A percentile compares a stretch with the other conserved stretches of the same genome.
Evolutionary conservation across 2,888 invertebrate species (phyloP).

Genomic region (Metallyticus violacea): DNA sequence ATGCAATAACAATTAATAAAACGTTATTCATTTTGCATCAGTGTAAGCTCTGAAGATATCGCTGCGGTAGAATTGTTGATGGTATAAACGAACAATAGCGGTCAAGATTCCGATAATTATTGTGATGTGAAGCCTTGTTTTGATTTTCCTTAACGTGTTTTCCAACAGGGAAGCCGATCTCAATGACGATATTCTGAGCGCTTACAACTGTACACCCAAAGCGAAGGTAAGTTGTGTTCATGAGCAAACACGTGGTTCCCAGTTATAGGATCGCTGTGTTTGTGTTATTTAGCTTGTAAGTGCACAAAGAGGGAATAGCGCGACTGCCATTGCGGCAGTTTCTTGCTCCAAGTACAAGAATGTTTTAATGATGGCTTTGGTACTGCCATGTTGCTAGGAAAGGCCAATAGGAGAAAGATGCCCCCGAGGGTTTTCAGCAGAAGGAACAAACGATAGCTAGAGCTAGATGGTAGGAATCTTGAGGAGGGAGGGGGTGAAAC

Average conservation of each 20-base stretch:
- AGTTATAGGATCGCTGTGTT: too few relatives aligned
- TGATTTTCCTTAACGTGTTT: neutral
- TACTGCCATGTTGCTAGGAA: too few relatives aligned
- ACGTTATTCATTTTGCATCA: too few relatives aligned
- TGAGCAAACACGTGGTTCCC: too few relatives aligned
- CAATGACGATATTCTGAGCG: conserved; percentile 20
- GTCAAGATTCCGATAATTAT: too few relatives aligned
- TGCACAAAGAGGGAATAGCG: too few relatives aligned
- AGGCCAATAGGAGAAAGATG: neutral
- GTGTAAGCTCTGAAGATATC: too few relatives aligned
- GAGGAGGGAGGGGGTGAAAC: neutral
- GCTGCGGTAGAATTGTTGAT: too few relatives aligned
- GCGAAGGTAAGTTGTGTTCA: conserved; percentile 26
- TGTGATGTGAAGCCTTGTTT: too few relatives aligned
- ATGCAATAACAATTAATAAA: too few relatives aligned
- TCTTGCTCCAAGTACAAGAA: conserved; percentile 8
- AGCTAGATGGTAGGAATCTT: neutral
- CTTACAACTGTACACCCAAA: conserved; percentile 24
- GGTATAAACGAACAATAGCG: neutral
- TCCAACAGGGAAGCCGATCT: neutral
- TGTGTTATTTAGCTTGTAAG: too few relatives aligned
- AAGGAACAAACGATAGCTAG: neutral
- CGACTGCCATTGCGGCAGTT: too few relatives aligned
- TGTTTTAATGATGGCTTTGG: conserved; percentile 18
- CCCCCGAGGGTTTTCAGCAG: neutral